Evolutionary conservation across 1,140 invertebrate genomes (phyloP).

Genomic region (Bombyx mori): DNA sequence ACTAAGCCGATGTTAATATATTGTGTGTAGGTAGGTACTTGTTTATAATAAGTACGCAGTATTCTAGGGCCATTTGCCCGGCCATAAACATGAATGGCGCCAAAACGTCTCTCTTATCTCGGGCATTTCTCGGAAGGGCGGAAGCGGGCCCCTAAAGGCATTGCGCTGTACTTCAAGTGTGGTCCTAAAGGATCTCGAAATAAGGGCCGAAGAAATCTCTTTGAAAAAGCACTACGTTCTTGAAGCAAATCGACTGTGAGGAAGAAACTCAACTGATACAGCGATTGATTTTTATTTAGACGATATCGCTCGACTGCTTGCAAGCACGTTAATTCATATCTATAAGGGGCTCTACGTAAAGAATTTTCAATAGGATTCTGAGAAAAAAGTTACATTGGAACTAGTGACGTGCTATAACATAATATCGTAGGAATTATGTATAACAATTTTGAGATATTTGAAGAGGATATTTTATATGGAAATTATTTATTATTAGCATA

Average conservation of each 20-base stretch:
- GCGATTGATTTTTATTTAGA: slow-evolving; percentile 67
- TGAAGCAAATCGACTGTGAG: slow-evolving; percentile 65
- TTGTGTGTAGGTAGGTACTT: slow-evolving; percentile 42
- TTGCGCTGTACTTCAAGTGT: slow-evolving; percentile 54
- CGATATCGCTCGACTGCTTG: slow-evolving; percentile 32
- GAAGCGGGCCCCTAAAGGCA: slow-evolving; percentile 56
- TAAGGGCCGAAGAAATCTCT: slow-evolving; percentile 49
- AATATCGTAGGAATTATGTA: no score
- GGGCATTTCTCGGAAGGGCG: slow-evolving; percentile 63
- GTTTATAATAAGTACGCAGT: slow-evolving; percentile 65
- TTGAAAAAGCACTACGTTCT: slow-evolving; percentile 56
- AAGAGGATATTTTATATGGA: no score
- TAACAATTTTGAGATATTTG: no score
- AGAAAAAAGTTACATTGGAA: no score
- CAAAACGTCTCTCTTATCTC: slow-evolving; percentile 68
- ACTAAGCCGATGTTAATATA: slow-evolving; percentile 34
- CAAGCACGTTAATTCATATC: slow-evolving; percentile 19
- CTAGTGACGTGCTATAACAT: no score
- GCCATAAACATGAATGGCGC: slow-evolving; percentile 67
- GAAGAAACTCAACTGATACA: slow-evolving; percentile 54
- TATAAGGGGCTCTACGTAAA: background rate
- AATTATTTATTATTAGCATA: no score
- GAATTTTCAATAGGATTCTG: no score
- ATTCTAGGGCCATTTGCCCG: slow-evolving; percentile 63
- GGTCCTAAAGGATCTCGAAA: slow-evolving; percentile 61